A percentile compares a stretch with the other conserved stretches of the same genome.
phyloP scores from a whole-genome alignment of 2,113 vertebrate genomes.

The Saccopteryx leptura region DNA sequence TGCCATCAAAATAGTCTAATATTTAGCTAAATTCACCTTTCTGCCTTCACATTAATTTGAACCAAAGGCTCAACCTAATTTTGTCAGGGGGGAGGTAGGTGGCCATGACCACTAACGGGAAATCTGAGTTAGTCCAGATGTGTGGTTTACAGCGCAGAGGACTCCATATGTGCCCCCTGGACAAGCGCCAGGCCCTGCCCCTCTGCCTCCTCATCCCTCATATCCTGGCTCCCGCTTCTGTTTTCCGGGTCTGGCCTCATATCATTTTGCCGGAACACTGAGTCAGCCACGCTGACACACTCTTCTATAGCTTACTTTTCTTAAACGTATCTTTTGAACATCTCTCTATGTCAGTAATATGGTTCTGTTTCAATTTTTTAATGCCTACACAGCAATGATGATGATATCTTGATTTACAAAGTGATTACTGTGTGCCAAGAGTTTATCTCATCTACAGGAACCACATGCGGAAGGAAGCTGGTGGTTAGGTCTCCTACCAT shows the following conservation, averaged over 20 bases:
- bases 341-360: background rate
- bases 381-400: background rate
- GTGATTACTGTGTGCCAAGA: background rate
- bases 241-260: background rate
- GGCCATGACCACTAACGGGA: background rate
- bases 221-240: background rate
- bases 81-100: background rate
- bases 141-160: background rate
- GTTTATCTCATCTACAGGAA: background rate
- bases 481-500: background rate
- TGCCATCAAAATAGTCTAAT: constrained; percentile 30
- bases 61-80: background rate
- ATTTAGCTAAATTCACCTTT: background rate
- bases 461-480: background rate
- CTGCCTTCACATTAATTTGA: constrained; percentile 28
- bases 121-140: background rate
- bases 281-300: background rate
- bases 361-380: background rate
- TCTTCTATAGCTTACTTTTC: constrained; percentile 2
- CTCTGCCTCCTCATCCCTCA: background rate
- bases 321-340: background rate
- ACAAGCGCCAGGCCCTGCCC: background rate
- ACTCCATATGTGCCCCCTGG: background rate
- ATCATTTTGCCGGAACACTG: background rate
- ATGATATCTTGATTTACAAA: background rate